Evolutionary conservation across 1,140 invertebrate species (phyloP), one percentile per base, ranked within the genome.

Genomic region (Listronotus bonariensis): DNA sequence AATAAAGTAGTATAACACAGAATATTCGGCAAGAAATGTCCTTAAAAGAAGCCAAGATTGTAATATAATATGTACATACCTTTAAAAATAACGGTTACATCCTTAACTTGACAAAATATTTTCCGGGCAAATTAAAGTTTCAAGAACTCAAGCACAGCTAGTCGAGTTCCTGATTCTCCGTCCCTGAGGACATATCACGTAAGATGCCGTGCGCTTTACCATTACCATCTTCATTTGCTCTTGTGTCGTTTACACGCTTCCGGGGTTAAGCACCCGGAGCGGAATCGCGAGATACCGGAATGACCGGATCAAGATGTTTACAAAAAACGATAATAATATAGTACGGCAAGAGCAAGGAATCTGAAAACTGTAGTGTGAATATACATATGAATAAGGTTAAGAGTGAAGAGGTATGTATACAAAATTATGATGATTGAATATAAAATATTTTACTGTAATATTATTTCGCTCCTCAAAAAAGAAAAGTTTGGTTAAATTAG

Each of bases 251-350:
- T 36, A 12, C 48, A 51, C 32, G 51, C 53, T 55, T 55, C 53
- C 53, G 53, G 53, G 53, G 53, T 55, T 55, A 55, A 55, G 38
- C 53, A 55, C 53, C 53, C 40, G 38, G 40, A 55, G 53, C 53
- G 36, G 58, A 10, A 51, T 46, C 34, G 34, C 17, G 58, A 40
- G 15, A 41, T 17, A 26, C 58, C 43, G 38, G 31, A 38, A 11
- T 38, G 41, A 48, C 15, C n/a, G 34, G 49, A 48, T 26, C 18
- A 12, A 12, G 45, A 48, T 11, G 10, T 26, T 20, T 26, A 26
- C 10, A 20, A 48, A 48, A 48, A 48, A 9, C 1, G 18, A 48
- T 20, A 48, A 48, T 48, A 20, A 48, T 26, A 48, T 48, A 48
- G 45, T 48, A 20, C 45, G 34, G 8, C 34, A 36, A 9, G 34